These are phyloP conservation scores for Micrasema minimum DNA, from an alignment of 1,140 invertebrate genomes.

Conservation along the genomic window DNA sequence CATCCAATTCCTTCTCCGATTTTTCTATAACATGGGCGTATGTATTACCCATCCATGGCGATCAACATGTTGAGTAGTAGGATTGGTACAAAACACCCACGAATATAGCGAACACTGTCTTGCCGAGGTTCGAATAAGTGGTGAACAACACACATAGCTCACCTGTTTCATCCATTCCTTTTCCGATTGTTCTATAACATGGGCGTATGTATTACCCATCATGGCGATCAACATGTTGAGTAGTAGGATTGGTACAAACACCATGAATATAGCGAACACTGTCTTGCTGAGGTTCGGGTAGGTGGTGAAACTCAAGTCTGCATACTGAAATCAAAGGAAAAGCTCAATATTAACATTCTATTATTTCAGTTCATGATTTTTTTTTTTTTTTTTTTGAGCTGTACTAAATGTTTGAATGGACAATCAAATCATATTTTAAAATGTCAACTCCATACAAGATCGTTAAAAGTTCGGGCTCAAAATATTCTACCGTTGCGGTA, in stretches of 20 bases:
- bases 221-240: constrained; percentile 99
- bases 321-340: constrained; percentile 87
- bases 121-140: constrained; percentile 89
- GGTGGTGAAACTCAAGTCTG: constrained; percentile 86
- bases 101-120: constrained; percentile 95
- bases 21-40: constrained; percentile 98
- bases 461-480: too few relatives aligned
- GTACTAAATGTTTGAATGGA: too few relatives aligned
- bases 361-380: too few relatives aligned
- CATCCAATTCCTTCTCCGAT: constrained; percentile 98
- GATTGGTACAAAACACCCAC: constrained; percentile 98
- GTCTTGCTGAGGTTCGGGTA: constrained; percentile 93
- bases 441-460: too few relatives aligned
- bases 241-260: constrained; percentile 94
- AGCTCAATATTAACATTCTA: too few relatives aligned
- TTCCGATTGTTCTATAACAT: constrained; percentile 97
- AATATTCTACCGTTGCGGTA: too few relatives aligned
- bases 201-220: constrained; percentile 99
- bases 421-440: too few relatives aligned
- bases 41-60: constrained; percentile 99
- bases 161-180: constrained; percentile 99
- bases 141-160: constrained; percentile 75
- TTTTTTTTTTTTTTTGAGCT: too few relatives aligned
- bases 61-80: constrained; percentile 97
- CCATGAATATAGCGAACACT: constrained; percentile 97